Conservation (phyloP, 2,797 vertebrate species). For the Alauda arvensis region DNA sequence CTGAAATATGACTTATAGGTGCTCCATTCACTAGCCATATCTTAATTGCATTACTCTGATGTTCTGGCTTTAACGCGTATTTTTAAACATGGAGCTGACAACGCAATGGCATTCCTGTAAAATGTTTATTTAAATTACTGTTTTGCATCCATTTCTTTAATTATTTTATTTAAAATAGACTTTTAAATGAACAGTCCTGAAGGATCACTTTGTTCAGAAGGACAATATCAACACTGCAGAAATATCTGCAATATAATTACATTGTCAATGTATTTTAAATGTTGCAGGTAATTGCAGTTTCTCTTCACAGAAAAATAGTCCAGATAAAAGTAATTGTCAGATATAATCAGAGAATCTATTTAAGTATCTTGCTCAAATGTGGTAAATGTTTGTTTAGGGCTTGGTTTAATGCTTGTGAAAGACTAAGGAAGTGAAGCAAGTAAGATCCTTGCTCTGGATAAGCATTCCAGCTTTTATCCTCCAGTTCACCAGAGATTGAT, state of each 20-base stretch:
- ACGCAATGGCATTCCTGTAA: background rate
- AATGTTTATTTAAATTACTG: background rate
- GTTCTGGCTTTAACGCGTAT: background rate
- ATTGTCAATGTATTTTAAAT: background rate
- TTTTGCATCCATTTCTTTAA: background rate
- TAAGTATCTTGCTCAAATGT: background rate
- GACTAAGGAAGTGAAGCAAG: background rate
- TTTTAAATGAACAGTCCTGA: background rate
- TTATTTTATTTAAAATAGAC: background rate
- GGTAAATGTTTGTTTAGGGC: background rate
- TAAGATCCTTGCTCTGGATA: background rate
- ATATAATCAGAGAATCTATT: background rate
- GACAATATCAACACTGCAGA: background rate
- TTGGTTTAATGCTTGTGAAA: background rate
- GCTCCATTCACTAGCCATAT: background rate
- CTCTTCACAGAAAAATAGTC: background rate
- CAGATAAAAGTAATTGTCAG: background rate
- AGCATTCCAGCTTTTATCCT: background rate
- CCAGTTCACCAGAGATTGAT: background rate
- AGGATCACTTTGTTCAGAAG: background rate
- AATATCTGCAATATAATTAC: background rate
- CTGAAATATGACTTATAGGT: background rate
- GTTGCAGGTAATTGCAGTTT: conserved; percentile 2
- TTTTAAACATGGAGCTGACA: background rate
- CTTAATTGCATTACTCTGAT: background rate